Evolutionary conservation across 2,797 vertebrate genomes (phyloP).

Genomic region (Onychomys arenicola): DNA sequence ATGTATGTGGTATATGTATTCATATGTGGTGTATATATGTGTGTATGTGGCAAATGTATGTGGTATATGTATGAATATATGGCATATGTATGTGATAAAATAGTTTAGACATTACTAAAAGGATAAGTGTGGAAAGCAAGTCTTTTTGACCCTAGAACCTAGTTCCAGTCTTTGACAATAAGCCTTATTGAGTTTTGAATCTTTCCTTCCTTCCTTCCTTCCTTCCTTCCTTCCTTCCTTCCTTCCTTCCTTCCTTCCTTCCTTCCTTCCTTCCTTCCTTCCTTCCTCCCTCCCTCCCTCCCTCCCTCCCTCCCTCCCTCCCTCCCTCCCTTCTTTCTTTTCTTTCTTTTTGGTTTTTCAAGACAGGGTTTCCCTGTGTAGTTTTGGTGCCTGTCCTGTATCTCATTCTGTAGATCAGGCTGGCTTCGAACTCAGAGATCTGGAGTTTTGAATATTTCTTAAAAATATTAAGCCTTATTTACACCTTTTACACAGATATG

Average conservation of each 20-base stretch:
- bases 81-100: background rate
- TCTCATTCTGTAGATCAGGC: too few species aligned
- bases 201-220: background rate
- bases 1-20: too few species aligned
- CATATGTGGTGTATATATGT: background rate
- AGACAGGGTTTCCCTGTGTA: too few species aligned
- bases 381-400: too few species aligned
- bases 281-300: too few species aligned
- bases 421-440: too few species aligned
- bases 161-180: background rate
- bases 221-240: too few species aligned
- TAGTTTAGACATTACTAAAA: background rate
- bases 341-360: too few species aligned
- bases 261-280: too few species aligned
- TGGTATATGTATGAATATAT: background rate
- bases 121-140: background rate
- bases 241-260: too few species aligned
- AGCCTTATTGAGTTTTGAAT: background rate
- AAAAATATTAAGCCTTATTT: background rate
- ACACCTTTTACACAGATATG: background rate
- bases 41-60: background rate
- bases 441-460: background rate
- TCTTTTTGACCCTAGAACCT: background rate
- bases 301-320: too few species aligned
- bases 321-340: too few species aligned